phyloP scores from a whole-genome alignment of 2,797 vertebrate genomes.

The Myotis pilosus region DNA sequence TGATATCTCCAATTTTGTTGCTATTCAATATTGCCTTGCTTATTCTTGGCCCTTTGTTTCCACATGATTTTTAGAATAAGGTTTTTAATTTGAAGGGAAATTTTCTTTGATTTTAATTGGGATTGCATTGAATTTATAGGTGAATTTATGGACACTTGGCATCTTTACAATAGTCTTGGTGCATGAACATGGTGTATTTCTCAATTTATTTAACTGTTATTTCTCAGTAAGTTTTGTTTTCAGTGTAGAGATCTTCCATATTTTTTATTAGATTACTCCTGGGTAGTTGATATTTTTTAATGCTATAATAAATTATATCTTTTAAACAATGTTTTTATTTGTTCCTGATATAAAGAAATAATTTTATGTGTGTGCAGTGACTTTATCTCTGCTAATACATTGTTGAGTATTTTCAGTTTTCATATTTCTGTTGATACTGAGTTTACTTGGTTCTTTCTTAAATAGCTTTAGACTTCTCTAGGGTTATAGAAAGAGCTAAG shows the following conservation, averaged over 20 bases:
- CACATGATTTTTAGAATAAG: not conserved
- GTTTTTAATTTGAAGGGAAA: not conserved
- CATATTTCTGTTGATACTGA: not conserved
- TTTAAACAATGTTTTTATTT: not conserved
- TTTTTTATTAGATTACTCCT: constrained; percentile 1
- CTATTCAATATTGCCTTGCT: not conserved
- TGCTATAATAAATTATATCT: not conserved
- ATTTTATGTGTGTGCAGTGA: not conserved
- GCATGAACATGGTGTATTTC: not conserved
- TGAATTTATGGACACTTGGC: not conserved
- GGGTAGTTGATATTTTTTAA: not conserved
- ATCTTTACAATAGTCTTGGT: not conserved
- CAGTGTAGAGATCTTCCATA: not conserved
- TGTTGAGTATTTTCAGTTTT: not conserved
- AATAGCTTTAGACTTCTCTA: not conserved
- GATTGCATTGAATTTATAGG: not conserved
- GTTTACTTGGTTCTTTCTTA: constrained; percentile 11
- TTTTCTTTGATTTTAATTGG: constrained; percentile 21
- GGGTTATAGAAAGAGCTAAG: not conserved
- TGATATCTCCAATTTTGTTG: not conserved
- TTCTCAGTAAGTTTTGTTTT: constrained; percentile 20
- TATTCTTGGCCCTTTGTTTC: not conserved
- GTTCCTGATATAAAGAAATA: not conserved
- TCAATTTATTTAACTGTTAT: not conserved
- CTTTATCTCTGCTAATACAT: not conserved